Conservation (phyloP, 1,140 invertebrate genomes). For the Ceratoteleas bidentatus region DNA sequence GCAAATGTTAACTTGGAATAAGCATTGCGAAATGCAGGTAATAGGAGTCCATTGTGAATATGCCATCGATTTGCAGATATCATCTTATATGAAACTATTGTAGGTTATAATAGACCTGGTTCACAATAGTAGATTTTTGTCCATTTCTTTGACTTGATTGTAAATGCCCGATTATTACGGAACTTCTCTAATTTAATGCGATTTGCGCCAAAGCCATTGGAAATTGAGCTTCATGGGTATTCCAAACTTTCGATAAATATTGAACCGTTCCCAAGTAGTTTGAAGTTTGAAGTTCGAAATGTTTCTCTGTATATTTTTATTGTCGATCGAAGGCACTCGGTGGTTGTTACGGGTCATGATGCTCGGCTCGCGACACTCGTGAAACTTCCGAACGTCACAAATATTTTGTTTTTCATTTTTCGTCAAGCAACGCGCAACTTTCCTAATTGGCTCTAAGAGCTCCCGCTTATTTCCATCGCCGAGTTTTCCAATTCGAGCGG, state of each 20-base stretch:
- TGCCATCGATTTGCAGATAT: too few relatives aligned
- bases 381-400: conserved; percentile 43
- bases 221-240: conserved; percentile 50
- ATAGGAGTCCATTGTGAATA: too few relatives aligned
- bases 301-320: conserved; percentile 46
- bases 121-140: conserved; percentile 28
- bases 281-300: conserved; percentile 46
- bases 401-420: conserved; percentile 43
- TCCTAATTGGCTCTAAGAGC: conserved; percentile 31
- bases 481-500: conserved; percentile 12
- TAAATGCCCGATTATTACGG: conserved; percentile 42
- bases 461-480: conserved; percentile 21
- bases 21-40: too few relatives aligned
- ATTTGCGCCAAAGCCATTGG: conserved; percentile 49
- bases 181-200: conserved; percentile 54
- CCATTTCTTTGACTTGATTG: conserved; percentile 43
- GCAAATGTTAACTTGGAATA: too few relatives aligned
- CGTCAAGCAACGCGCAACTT: conserved; percentile 15
- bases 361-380: conserved; percentile 35
- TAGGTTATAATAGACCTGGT: background rate
- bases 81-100: too few relatives aligned
- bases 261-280: conserved; percentile 50
- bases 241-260: conserved; percentile 57
- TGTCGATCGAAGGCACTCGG: conserved; percentile 20
- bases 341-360: conserved; percentile 35